phyloP scores from a whole-genome alignment of 2,113 vertebrate species.

The Python bivittatus region DNA sequence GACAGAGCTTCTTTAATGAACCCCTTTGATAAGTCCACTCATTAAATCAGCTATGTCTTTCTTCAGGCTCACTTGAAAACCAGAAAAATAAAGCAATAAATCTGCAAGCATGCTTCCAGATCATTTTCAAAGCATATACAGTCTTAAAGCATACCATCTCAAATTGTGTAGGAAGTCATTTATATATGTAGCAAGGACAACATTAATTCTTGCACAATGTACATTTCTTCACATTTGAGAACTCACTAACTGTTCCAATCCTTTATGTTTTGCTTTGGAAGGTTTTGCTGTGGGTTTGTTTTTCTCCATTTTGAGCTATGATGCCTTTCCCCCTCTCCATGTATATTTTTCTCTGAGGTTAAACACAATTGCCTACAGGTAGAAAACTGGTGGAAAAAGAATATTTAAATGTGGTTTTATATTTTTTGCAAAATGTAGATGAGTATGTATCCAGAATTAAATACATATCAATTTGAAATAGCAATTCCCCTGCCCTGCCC shows the following conservation, averaged over 20 bases:
- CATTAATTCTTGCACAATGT: not conserved
- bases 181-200: not conserved
- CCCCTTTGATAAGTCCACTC: not conserved
- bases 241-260: not conserved
- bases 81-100: not conserved
- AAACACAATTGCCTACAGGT: not conserved
- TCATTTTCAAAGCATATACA: not conserved
- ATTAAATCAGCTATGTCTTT: not conserved
- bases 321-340: not conserved
- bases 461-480: not conserved
- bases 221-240: not conserved
- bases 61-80: not conserved
- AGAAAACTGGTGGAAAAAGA: not conserved
- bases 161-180: not conserved
- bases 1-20: not conserved
- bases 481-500: not conserved
- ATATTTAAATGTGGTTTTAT: not conserved
- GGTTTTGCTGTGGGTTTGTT: not conserved
- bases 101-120: not conserved
- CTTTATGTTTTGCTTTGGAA: not conserved
- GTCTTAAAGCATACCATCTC: not conserved
- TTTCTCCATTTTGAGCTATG: not conserved
- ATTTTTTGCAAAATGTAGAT: not conserved
- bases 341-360: not conserved
- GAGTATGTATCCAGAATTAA: not conserved